Percentiles rank a stretch among this genome's conserved stretches.
Conservation (phyloP, 1,140 invertebrate species). For the Drosophila bipectinata region DNA sequence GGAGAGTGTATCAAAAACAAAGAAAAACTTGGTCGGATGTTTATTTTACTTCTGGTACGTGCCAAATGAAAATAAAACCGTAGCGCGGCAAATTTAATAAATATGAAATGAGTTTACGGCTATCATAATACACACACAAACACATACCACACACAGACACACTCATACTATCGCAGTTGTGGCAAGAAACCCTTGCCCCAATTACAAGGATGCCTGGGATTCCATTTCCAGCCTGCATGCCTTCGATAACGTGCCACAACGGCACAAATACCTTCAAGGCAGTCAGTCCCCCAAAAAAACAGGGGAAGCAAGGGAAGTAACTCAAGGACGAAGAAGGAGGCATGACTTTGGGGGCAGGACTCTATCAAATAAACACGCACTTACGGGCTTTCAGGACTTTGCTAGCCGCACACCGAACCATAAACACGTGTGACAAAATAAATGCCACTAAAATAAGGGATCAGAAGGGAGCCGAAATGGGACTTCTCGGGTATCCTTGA, state of each 20-base stretch:
- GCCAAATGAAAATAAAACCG: constrained; percentile 76
- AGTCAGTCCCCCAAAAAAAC: constrained; percentile 37
- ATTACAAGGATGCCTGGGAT: constrained; percentile 55
- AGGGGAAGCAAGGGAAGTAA: no score
- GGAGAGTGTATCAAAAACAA: constrained; percentile 22
- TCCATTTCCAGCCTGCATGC: constrained; percentile 45
- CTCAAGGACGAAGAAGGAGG: background rate
- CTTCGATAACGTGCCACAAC: constrained; percentile 65
- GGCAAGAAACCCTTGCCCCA: constrained; percentile 62
- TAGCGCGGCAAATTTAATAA: constrained; percentile 75
- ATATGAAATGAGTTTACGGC: constrained; percentile 72
- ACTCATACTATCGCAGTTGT: constrained; percentile 2
- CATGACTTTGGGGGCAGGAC: constrained; percentile 10
- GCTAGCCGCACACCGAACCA: constrained; percentile 24
- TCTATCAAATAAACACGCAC: constrained; percentile 74
- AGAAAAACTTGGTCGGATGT: constrained; percentile 42
- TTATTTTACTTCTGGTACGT: constrained; percentile 68
- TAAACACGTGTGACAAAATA: constrained; percentile 75
- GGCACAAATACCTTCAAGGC: constrained; percentile 63
- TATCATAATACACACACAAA: constrained; percentile 49
- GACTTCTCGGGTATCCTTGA: constrained; percentile 41
- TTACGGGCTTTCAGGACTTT: constrained; percentile 66
- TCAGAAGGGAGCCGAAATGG: constrained; percentile 49
- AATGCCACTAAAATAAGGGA: constrained; percentile 68
- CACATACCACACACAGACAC: constrained; percentile 33